These are phyloP conservation scores for Caenorhabditis uteleia DNA, from an alignment of 2,888 invertebrate genomes.

Conservation along the genomic window DNA sequence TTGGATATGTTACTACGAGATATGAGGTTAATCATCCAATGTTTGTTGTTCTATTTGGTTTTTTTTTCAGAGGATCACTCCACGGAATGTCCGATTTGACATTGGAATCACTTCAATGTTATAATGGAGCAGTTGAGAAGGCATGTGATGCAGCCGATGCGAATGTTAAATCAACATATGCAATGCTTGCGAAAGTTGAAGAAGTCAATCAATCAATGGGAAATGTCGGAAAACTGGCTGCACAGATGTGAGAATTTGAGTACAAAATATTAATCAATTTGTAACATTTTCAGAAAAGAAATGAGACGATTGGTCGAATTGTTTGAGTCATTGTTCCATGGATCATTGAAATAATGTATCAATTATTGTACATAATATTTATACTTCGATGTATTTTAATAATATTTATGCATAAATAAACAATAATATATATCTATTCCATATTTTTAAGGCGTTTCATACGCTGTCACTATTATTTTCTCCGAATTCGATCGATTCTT, in stretches of 20 bases:
- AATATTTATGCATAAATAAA: too few species aligned
- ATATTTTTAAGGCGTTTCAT: too few species aligned
- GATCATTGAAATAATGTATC: constrained; percentile 34
- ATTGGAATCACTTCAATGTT: constrained; percentile 62
- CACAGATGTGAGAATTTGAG: constrained; percentile 51
- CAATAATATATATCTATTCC: too few species aligned
- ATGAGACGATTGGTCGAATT: constrained; percentile 62
- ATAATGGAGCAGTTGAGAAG: constrained; percentile 52
- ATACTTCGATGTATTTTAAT: not conserved
- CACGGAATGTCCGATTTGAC: constrained; percentile 66
- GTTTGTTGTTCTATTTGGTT: not conserved
- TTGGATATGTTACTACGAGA: constrained; percentile 63
- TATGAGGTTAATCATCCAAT: constrained; percentile 44
- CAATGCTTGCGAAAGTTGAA: constrained; percentile 67
- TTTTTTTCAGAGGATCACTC: constrained; percentile 49
- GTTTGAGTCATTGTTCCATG: constrained; percentile 57
- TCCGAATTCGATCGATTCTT: too few species aligned
- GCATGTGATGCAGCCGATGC: constrained; percentile 65
- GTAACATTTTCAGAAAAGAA: constrained; percentile 51
- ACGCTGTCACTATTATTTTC: too few species aligned
- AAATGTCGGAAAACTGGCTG: constrained; percentile 54
- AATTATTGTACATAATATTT: too few species aligned
- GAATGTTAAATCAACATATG: constrained; percentile 62
- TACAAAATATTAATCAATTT: not conserved
- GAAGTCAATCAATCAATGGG: constrained; percentile 63